These are phyloP conservation scores for Crocodylus rhombifer DNA, from an alignment of 2,797 vertebrate species.

Conservation along the genomic window DNA sequence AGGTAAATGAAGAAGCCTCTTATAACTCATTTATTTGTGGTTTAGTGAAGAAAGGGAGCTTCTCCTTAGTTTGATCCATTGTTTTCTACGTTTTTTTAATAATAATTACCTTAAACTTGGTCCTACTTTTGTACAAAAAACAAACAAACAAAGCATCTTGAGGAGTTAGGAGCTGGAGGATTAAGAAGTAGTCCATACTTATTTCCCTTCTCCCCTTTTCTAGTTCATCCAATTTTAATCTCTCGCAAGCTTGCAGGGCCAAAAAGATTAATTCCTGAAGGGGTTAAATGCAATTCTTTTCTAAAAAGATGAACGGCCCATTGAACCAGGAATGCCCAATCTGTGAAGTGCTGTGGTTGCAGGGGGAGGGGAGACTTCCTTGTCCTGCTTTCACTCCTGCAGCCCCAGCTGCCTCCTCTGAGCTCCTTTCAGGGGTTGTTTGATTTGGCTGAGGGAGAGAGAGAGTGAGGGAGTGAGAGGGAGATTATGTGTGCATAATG, in stretches of 20 bases:
- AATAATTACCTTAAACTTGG: accelerated
- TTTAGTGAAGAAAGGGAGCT: accelerated
- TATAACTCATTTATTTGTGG: accelerated
- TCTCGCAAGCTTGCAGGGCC: background rate
- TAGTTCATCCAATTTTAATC: no score
- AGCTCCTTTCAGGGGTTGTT: constrained; percentile 60
- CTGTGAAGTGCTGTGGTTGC: constrained; percentile 73
- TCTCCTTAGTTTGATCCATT: background rate
- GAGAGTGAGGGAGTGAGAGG: background rate
- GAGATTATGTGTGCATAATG: background rate
- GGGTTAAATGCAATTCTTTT: constrained; percentile 79
- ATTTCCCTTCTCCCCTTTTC: background rate
- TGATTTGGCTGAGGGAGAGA: constrained; percentile 44
- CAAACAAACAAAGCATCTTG: background rate
- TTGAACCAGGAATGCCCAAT: constrained; percentile 80
- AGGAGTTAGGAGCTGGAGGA: background rate
- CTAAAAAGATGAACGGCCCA: constrained; percentile 75
- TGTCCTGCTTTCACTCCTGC: constrained; percentile 33
- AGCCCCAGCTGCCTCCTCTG: constrained; percentile 68
- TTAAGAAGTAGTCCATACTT: background rate
- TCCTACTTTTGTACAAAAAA: accelerated
- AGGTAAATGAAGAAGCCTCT: accelerated
- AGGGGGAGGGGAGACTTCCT: constrained; percentile 64
- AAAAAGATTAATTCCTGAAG: constrained; percentile 1
- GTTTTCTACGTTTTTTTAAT: background rate